Evolutionary conservation across 37 sponge, comb jelly and placozoan genomes (phyloP).

Genomic region (Mnemiopsis leidyi): DNA sequence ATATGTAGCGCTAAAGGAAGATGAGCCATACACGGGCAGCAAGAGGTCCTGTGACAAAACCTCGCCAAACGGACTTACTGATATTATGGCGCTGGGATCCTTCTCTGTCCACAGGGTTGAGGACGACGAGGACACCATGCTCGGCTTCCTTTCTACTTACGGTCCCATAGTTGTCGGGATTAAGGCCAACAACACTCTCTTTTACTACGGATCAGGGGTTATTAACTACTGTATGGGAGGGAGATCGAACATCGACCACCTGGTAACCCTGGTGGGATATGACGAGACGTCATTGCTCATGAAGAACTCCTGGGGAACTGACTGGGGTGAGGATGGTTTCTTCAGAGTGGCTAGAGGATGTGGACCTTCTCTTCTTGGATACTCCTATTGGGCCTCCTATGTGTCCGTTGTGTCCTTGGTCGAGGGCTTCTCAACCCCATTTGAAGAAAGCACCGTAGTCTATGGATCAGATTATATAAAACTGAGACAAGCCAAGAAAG

Average conservation of each 20-base stretch:
- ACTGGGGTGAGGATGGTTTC: neutral
- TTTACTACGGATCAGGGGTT: neutral
- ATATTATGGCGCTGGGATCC: neutral
- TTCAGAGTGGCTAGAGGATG: neutral
- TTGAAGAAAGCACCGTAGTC: too few relatives aligned
- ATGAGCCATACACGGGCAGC: neutral
- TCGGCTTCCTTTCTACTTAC: neutral
- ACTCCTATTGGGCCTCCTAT: neutral
- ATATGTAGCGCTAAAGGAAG: neutral
- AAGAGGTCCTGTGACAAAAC: neutral
- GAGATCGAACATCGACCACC: neutral
- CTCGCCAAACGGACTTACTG: neutral
- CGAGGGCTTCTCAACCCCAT: too few relatives aligned
- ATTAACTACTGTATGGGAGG: neutral
- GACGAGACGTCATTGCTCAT: neutral
- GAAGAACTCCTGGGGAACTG: slow-evolving; percentile 2
- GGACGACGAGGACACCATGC: neutral
- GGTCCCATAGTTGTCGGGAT: neutral
- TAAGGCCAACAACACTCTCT: neutral
- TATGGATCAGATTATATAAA: too few relatives aligned
- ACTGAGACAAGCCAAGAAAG: too few relatives aligned
- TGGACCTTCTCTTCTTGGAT: neutral
- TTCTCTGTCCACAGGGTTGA: neutral
- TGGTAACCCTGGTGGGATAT: slow-evolving; percentile 9
- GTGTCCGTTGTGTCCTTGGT: neutral